Base-by-base conservation (phyloP, 2,888 invertebrate species). In the Hypena proboscidalis region DNA sequence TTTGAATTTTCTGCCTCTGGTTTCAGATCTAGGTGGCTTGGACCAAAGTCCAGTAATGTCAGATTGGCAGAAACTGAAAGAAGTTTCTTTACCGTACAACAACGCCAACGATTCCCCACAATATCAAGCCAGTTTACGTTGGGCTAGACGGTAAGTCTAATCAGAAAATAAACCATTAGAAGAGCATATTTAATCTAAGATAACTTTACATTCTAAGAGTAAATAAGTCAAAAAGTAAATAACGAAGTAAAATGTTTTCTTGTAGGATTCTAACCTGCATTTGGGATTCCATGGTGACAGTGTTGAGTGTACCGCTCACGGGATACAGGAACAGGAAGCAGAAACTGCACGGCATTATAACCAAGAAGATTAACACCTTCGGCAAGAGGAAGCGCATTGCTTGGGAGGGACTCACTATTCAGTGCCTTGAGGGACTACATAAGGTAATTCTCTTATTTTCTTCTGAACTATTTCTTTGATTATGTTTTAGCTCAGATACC, bases 251-350 rank as follows among this genome's bases (percentile, higher is more conserved):
- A 29, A 6, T 2, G 4, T n/a, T 14, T 23, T 27, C 32, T 21
- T 77, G 14, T 56, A 91, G 96, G 42, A 94, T 98, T 20, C 81
- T 98, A 33, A 97, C 97, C 0, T 96, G 97, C 66, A 97, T 97
- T 70, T 98, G 98, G 98, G 95, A 96, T 22, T 96, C 97, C 0
- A 95, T 98, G 92, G 94, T 98, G 46, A 95, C 95, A 8, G 97
- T 98, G 0, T 85, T 98, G 8, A 96, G 97, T 29, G 94, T 95
- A 0, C 95, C 96, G 0, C 83, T 97, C 37, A 94, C 93, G 1
- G 94, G 88, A 4, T 82, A 81, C 44, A 79, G 78, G 22, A 84
- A 83, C 32, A 82, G 72, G 19, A 87, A 83, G 49, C 83, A 85
- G 38, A 90, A 83, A 70, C 77, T 83, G 1, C 85, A 84, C 17